A percentile compares a stretch with the other conserved stretches of the same genome.
Conservation (phyloP, 2,888 invertebrate genomes). For the Drosophila fulvimacula region DNA sequence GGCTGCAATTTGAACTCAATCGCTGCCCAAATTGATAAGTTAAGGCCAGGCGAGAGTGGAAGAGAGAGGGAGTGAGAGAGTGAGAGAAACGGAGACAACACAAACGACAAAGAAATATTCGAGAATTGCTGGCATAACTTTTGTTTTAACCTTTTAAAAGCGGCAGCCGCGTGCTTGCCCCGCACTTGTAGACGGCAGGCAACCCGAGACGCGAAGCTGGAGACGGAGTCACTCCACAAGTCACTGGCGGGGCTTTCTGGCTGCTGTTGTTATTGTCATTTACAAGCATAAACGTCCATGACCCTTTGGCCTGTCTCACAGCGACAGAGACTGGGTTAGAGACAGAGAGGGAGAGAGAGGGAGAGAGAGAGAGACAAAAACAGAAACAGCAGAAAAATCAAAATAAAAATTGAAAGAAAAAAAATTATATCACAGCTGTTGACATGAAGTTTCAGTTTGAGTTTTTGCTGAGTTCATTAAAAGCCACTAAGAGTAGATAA, state of each 20-base stretch:
- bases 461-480: conserved; percentile 58
- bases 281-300: conserved; percentile 78
- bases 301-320: conserved; percentile 74
- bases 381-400: conserved; percentile 39
- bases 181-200: conserved; percentile 38
- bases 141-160: conserved; percentile 53
- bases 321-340: conserved; percentile 18
- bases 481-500: conserved; percentile 43
- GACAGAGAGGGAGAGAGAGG: conserved; percentile 22
- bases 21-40: conserved; percentile 75
- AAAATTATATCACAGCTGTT: conserved; percentile 61
- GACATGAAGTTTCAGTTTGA: conserved; percentile 59
- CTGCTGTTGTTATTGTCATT: conserved; percentile 56
- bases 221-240: conserved; percentile 1
- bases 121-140: conserved; percentile 55
- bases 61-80: background rate
- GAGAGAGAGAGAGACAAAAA: conserved; percentile 33
- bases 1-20: conserved; percentile 75
- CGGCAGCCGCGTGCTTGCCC: conserved; percentile 43
- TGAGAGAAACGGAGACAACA: conserved; percentile 11
- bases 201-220: conserved; percentile 25
- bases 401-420: conserved; percentile 24
- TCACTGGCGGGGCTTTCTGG: conserved; percentile 2
- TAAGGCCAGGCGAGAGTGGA: conserved; percentile 40
- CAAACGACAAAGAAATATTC: conserved; percentile 49